Evolutionary conservation across 2,888 invertebrate genomes (phyloP).

Genomic region (Masnerella sp.): DNA sequence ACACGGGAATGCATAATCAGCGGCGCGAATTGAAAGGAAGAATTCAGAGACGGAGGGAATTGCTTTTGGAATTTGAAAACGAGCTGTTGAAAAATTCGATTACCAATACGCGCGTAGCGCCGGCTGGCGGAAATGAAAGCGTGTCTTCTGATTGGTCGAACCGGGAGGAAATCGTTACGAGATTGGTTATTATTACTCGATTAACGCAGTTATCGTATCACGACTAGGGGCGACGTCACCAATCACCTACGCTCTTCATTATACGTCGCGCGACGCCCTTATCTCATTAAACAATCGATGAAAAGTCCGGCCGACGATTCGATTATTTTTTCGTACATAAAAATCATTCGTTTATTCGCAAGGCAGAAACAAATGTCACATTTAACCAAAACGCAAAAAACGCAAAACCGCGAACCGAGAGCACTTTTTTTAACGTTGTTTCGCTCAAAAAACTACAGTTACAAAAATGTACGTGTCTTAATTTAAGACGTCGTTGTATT

Average conservation of each 20-base stretch:
- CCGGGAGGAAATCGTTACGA: slow-evolving; percentile 74
- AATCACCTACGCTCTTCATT: slow-evolving; percentile 71
- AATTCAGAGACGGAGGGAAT: slow-evolving; percentile 28
- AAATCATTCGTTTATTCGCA: slow-evolving; percentile 6
- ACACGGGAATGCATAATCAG: not conserved
- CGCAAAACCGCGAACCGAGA: slow-evolving; percentile 6
- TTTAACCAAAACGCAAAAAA: slow-evolving; percentile 20
- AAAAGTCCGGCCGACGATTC: slow-evolving; percentile 5
- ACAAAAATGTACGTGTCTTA: too few species aligned
- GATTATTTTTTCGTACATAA: slow-evolving; percentile 32
- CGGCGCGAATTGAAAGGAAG: slow-evolving; percentile 16
- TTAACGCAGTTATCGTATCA: slow-evolving; percentile 72
- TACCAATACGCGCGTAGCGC: slow-evolving; percentile 57
- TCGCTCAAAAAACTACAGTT: too few species aligned
- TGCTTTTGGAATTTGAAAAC: slow-evolving; percentile 68
- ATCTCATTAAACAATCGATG: slow-evolving; percentile 28
- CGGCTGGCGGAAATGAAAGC: slow-evolving; percentile 72
- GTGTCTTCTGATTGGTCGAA: slow-evolving; percentile 76
- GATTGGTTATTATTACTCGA: slow-evolving; percentile 77
- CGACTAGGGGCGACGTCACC: slow-evolving; percentile 68
- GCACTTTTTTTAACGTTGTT: not conserved
- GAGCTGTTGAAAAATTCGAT: slow-evolving; percentile 72
- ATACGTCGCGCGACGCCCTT: slow-evolving; percentile 34
- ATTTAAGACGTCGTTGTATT: too few species aligned
- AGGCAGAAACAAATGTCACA: slow-evolving; percentile 10